Evolutionary conservation across 2,113 vertebrate species (phyloP).

Genomic region (Campylomormyrus numenius): DNA sequence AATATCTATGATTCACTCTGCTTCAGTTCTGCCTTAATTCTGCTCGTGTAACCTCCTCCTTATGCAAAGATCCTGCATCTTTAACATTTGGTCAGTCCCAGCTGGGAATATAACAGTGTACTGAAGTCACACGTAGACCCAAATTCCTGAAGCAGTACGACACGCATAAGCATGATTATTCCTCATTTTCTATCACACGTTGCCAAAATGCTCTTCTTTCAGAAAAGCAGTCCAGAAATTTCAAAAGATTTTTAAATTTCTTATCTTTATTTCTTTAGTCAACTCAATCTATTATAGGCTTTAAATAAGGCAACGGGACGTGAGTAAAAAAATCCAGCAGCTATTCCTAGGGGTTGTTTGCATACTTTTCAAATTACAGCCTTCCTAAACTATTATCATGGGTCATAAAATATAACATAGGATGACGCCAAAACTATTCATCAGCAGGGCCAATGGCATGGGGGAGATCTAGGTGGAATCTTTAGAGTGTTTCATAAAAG

Average conservation of each 20-base stretch:
- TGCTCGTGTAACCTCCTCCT: background rate
- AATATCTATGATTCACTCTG: background rate
- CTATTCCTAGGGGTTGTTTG: conserved; percentile 34
- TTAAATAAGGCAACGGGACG: background rate
- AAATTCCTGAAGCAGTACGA: background rate
- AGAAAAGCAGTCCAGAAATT: background rate
- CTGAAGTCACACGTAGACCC: background rate
- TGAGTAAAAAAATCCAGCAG: conserved; percentile 25
- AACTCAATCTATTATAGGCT: conserved; percentile 19
- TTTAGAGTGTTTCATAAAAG: background rate
- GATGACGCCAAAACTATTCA: conserved; percentile 34
- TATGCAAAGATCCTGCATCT: background rate
- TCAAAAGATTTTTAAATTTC: background rate
- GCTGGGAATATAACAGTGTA: background rate
- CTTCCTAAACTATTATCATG: conserved; percentile 45
- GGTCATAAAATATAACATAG: conserved; percentile 40
- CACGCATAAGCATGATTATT: background rate
- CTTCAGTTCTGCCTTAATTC: background rate
- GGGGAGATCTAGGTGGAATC: conserved; percentile 26
- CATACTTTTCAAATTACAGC: conserved; percentile 52
- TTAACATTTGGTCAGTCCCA: background rate
- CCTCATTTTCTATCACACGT: background rate
- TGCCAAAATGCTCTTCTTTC: background rate
- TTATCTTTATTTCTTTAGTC: background rate
- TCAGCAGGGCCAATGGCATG: conserved; percentile 31